Percentiles rank a stretch among this genome's conserved stretches.
phyloP scores from a whole-genome alignment of 2,797 vertebrate species.

The Catharus ustulatus region DNA sequence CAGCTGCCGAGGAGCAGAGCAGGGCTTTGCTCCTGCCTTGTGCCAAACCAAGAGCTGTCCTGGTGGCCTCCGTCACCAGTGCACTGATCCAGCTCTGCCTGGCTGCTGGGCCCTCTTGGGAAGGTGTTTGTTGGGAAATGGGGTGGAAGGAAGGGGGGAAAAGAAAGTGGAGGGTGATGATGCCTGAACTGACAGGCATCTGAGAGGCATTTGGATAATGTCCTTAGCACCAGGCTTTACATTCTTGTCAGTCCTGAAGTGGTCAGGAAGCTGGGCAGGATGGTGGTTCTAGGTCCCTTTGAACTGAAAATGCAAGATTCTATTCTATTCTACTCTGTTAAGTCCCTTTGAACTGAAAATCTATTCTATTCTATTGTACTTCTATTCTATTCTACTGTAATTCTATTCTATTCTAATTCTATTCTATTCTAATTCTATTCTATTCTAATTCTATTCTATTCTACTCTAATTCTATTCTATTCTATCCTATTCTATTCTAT shows the following conservation, averaged over 20 bases:
- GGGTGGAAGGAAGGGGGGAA: background rate
- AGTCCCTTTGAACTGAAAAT: background rate
- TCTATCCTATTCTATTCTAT: background rate
- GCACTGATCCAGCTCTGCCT: background rate
- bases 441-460: no score
- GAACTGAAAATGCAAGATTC: background rate
- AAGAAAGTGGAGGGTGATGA: background rate
- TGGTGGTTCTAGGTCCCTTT: background rate
- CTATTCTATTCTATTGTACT: no score
- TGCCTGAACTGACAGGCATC: background rate
- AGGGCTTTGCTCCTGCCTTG: rapidly evolving
- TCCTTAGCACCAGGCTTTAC: background rate
- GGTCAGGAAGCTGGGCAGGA: background rate
- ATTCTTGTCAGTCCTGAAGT: background rate
- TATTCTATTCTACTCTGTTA: background rate
- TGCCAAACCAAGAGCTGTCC: background rate
- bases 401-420: rapidly evolving
- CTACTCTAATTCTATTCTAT: background rate
- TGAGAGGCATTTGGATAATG: background rate
- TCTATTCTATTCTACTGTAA: background rate
- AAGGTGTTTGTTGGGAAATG: background rate
- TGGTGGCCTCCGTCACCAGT: background rate
- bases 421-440: no score
- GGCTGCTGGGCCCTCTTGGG: background rate
- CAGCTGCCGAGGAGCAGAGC: background rate